phyloP scores from a whole-genome alignment of 1,140 invertebrate genomes.

The Drosophila ogumai region DNA sequence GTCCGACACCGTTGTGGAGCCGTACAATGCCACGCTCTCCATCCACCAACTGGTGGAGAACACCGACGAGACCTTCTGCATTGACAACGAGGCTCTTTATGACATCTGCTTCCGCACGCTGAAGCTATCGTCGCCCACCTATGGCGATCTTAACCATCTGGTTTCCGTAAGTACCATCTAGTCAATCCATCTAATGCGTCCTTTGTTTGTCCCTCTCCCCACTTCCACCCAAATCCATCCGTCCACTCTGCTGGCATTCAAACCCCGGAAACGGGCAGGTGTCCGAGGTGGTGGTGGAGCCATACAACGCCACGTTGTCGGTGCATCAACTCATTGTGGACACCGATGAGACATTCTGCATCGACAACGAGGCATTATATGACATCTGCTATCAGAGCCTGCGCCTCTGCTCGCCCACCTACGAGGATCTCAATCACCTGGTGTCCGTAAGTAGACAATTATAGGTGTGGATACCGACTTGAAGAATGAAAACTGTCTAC shows the following conservation, averaged over 20 bases:
- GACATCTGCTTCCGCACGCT: slow-evolving; percentile 97
- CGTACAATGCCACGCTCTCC: slow-evolving; percentile 95
- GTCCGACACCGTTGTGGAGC: slow-evolving; percentile 95
- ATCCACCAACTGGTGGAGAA: slow-evolving; percentile 96
- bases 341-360: slow-evolving; percentile 90
- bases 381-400: slow-evolving; percentile 89
- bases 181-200: slow-evolving; percentile 69
- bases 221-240: slow-evolving; percentile 1
- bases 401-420: slow-evolving; percentile 92
- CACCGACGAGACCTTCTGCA: slow-evolving; percentile 95
- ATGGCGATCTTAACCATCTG: slow-evolving; percentile 94
- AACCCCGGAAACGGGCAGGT: slow-evolving; percentile 85
- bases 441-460: slow-evolving; percentile 87
- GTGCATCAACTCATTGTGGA: slow-evolving; percentile 93
- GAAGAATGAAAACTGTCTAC: neutral
- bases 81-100: slow-evolving; percentile 96
- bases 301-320: slow-evolving; percentile 93
- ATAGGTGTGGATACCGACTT: neutral
- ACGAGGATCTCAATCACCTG: slow-evolving; percentile 91
- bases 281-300: slow-evolving; percentile 89
- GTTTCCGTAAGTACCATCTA: slow-evolving; percentile 87
- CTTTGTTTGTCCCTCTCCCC: slow-evolving; percentile 37
- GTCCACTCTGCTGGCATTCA: neutral
- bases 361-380: slow-evolving; percentile 89
- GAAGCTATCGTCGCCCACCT: slow-evolving; percentile 94